Evolutionary conservation across 2,797 vertebrate species (phyloP).

Genomic region (Phoeniculus purpureus): DNA sequence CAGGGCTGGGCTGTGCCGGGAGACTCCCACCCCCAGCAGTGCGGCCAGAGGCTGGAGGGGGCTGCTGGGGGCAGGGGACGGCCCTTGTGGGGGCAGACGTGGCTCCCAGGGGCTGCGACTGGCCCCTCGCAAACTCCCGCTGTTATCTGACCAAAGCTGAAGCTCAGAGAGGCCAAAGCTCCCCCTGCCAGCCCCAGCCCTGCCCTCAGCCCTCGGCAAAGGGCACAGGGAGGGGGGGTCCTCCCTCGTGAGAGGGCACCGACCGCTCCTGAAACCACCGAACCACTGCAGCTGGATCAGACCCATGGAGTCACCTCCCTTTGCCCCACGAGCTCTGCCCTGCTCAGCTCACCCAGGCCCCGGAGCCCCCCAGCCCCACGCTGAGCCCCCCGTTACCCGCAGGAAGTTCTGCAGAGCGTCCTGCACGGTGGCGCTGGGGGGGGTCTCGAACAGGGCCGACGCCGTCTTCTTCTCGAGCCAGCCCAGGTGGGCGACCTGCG

Average conservation of each 20-base stretch:
- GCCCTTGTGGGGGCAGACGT: too few relatives aligned
- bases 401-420: conserved; percentile 92
- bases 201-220: too few relatives aligned
- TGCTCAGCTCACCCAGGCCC: too few relatives aligned
- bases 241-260: neutral
- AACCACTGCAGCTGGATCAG: neutral
- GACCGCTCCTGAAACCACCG: neutral
- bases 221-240: too few relatives aligned
- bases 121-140: neutral
- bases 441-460: conserved; percentile 83
- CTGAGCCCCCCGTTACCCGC: conserved; percentile 76
- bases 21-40: too few relatives aligned
- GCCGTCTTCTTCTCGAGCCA: conserved; percentile 93
- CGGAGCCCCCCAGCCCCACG: too few relatives aligned
- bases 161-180: neutral
- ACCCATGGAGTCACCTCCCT: too few relatives aligned
- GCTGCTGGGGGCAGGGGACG: too few relatives aligned
- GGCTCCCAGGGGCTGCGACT: too few relatives aligned
- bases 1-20: too few relatives aligned
- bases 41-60: too few relatives aligned
- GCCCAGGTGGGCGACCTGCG: conserved; percentile 87
- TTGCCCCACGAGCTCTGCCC: too few relatives aligned
- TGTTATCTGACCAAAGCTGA: neutral
- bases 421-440: conserved; percentile 83
- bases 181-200: neutral